Conservation (phyloP, 2,888 invertebrate species). For the Ceriagrion tenellum region DNA sequence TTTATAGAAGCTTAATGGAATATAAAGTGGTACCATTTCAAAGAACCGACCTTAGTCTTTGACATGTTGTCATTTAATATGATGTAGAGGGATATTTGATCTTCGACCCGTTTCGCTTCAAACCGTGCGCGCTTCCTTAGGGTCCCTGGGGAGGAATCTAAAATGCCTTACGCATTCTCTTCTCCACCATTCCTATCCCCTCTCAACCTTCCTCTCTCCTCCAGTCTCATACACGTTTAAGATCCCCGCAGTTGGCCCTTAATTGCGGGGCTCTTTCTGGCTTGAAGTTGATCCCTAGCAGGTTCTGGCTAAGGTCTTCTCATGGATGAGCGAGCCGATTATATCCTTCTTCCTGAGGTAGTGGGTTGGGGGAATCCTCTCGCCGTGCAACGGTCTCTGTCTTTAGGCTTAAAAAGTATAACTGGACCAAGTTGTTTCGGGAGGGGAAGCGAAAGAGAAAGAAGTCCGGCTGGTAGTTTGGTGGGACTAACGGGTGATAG, state of each 20-base stretch:
- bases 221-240: background rate
- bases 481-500: too few species aligned
- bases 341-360: background rate
- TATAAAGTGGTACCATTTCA: too few species aligned
- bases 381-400: background rate
- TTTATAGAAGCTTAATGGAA: too few species aligned
- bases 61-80: too few species aligned
- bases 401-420: background rate
- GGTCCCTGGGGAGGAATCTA: too few species aligned
- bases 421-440: background rate
- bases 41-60: too few species aligned
- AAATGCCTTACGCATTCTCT: background rate
- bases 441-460: too few species aligned
- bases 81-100: too few species aligned
- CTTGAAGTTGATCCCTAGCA: background rate
- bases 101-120: too few species aligned
- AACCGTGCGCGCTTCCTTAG: too few species aligned
- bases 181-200: background rate
- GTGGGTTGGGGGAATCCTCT: background rate
- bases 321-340: background rate
- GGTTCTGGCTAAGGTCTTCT: conserved; percentile 1
- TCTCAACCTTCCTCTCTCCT: background rate
- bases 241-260: background rate
- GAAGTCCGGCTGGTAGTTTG: too few species aligned
- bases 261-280: background rate